These are phyloP conservation scores for Coluber constrictor DNA, from an alignment of 2,797 vertebrate genomes.

Conservation along the genomic window DNA sequence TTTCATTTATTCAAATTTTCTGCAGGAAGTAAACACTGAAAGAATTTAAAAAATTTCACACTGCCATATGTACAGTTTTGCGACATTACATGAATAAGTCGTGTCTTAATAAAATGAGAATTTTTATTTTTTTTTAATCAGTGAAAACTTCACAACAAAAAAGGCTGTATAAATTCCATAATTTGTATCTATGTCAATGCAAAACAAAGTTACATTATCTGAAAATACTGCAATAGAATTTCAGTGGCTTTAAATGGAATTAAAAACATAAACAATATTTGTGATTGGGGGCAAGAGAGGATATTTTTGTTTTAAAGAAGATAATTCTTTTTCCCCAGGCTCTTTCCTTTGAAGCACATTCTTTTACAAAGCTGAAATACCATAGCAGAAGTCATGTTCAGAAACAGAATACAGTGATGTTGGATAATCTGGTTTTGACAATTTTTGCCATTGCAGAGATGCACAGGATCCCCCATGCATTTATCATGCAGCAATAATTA, in stretches of 20 bases:
- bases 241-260: slow-evolving; percentile 57
- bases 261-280: slow-evolving; percentile 65
- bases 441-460: slow-evolving; percentile 74
- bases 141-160: slow-evolving; percentile 73
- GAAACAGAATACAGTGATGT: slow-evolving; percentile 75
- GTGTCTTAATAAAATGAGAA: slow-evolving; percentile 73
- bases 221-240: slow-evolving; percentile 55
- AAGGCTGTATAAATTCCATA: slow-evolving; percentile 68
- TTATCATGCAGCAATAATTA: slow-evolving; percentile 81
- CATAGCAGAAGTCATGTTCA: slow-evolving; percentile 72
- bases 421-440: slow-evolving; percentile 73
- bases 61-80: slow-evolving; percentile 78
- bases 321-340: slow-evolving; percentile 57
- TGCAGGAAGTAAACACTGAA: slow-evolving; percentile 82
- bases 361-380: slow-evolving; percentile 75
- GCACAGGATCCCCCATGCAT: slow-evolving; percentile 79
- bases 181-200: slow-evolving; percentile 68
- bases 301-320: slow-evolving; percentile 55
- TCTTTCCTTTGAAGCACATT: slow-evolving; percentile 76
- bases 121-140: slow-evolving; percentile 64
- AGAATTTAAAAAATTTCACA: slow-evolving; percentile 82
- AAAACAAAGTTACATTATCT: slow-evolving; percentile 60
- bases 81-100: slow-evolving; percentile 77
- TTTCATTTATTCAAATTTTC: slow-evolving; percentile 83
- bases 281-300: slow-evolving; percentile 56